Percentiles rank a stretch among this genome's conserved stretches.
Evolutionary conservation across 2,113 vertebrate genomes (phyloP).

Genomic region (Anarrhichthys ocellatus): DNA sequence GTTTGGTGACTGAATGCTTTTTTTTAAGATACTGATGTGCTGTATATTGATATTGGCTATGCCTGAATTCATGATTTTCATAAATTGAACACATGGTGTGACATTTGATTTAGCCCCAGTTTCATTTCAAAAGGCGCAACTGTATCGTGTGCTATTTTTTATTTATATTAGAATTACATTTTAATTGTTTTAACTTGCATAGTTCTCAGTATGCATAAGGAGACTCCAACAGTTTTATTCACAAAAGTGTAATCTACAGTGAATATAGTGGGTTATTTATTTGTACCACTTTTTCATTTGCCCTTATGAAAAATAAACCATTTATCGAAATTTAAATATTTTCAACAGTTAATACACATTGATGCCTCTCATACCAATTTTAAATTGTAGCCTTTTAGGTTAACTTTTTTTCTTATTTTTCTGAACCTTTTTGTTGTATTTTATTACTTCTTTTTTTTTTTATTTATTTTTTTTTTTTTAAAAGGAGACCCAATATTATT

Average conservation of each 20-base stretch:
- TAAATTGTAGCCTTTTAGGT: constrained; percentile 22
- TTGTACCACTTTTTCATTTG: constrained; percentile 32
- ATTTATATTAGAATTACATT: constrained; percentile 85
- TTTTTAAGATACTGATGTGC: constrained; percentile 47
- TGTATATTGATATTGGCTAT: constrained; percentile 78
- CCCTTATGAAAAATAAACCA: constrained; percentile 25
- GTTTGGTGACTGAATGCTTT: constrained; percentile 54
- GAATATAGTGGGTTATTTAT: constrained; percentile 60
- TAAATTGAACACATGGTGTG: constrained; percentile 48
- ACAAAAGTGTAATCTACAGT: constrained; percentile 46
- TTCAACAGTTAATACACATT: constrained; percentile 39
- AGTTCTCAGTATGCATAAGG: constrained; percentile 74
- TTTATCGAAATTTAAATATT: constrained; percentile 24
- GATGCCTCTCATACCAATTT: constrained; percentile 55
- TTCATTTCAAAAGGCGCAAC: constrained; percentile 81
- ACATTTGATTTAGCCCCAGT: constrained; percentile 81
- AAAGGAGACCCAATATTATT: constrained; percentile 12
- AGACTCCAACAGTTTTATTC: constrained; percentile 71
- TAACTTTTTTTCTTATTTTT: constrained; percentile 11
- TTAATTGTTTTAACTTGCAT: constrained; percentile 81
- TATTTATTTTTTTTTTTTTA: constrained; percentile 3
- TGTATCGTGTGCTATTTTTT: constrained; percentile 80
- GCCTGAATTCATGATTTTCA: constrained; percentile 28
- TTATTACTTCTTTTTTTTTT: background rate
- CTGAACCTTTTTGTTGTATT: background rate